Evolutionary conservation across 2,888 invertebrate genomes (phyloP).

Genomic region (Chalcis sispes): DNA sequence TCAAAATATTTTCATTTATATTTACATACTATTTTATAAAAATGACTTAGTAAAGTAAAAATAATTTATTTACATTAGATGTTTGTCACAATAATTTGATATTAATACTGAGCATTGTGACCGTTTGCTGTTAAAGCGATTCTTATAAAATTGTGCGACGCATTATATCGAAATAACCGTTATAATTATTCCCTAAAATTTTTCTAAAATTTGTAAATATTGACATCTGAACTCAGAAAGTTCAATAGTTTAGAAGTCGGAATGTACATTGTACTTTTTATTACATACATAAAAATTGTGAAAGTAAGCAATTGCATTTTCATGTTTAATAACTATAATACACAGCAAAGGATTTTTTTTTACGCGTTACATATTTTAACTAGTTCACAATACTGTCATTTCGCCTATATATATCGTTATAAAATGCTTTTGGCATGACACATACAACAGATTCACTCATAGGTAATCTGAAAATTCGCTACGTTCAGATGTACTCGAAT

Average conservation of each 20-base stretch:
- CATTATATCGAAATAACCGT: constrained; percentile 21
- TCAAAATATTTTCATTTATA: not conserved
- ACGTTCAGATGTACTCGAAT: constrained; percentile 2
- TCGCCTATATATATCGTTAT: constrained; percentile 6
- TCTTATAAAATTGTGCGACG: constrained; percentile 13
- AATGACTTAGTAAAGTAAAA: constrained; percentile 10
- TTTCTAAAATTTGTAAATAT: constrained; percentile 37
- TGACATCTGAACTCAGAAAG: constrained; percentile 14
- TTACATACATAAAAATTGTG: constrained; percentile 35
- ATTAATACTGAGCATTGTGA: constrained; percentile 48
- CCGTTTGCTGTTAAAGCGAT: constrained; percentile 16
- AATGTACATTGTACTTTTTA: constrained; percentile 17
- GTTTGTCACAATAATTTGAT: constrained; percentile 12
- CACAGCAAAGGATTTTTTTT: constrained; percentile 9
- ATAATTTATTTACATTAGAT: constrained; percentile 10
- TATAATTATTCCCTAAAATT: constrained; percentile 31
- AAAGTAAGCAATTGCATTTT: constrained; percentile 46
- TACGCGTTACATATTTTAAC: not conserved
- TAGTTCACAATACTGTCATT: not conserved
- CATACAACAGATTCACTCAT: constrained; percentile 1
- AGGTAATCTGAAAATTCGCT: constrained; percentile 5
- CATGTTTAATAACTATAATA: constrained; percentile 10
- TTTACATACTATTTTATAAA: not conserved
- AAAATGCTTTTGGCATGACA: constrained; percentile 46
- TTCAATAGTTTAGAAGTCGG: constrained; percentile 35